Evolutionary conservation across 2,113 vertebrate genomes (phyloP), one percentile per base, ranked within the genome.

Genomic region (Neolamprologus devosi): DNA sequence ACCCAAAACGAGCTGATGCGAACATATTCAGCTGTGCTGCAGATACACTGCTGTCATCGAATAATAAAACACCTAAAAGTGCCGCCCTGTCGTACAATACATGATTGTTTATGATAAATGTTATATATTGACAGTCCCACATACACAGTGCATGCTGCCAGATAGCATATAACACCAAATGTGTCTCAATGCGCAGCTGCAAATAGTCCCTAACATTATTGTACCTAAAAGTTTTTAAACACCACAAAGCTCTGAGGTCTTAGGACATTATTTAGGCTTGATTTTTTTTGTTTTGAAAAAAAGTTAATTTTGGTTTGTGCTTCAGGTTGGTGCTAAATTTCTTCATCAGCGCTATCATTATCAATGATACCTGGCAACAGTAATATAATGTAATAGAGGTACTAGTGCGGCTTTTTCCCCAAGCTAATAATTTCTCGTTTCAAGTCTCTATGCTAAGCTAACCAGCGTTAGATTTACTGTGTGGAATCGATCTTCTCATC

Each of bases 71-170:
- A 40, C 51, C 33, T 40, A 16, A 16, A 80, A 6, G 78, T 37
- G n/a, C 78, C 2, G 21, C 49, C 33, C 21, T 1, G 2, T 3
- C 1, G n/a, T 23, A 26, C 0, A 73, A 23, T 3, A 45, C 40
- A 47, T 11, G 21, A 28, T 75, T 19, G 14, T 26, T 47, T 7
- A 47, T 75, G 1, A 47, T 28, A 75, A 75, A 75, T 17, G 0
- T 40, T 68, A 13, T 68, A 68, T 21, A 68, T 37, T 65, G 4
- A 65, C 10, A 73, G 65, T 45, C 65, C 65, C 37, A 73, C 21
- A 0, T 26, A 73, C 5, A 45, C 21, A 3, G 68, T 17, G 63
- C 37, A 42, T 26, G 4, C 37, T 73, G 37, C 37, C 68, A 73
- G 37, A 45, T 6, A 23, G n/a, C 3, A 70, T 23, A 73, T 1